Percentiles rank a stretch among this genome's conserved stretches.
Evolutionary conservation across 2,113 vertebrate species (phyloP).

Genomic region (Osmerus eperlanus): DNA sequence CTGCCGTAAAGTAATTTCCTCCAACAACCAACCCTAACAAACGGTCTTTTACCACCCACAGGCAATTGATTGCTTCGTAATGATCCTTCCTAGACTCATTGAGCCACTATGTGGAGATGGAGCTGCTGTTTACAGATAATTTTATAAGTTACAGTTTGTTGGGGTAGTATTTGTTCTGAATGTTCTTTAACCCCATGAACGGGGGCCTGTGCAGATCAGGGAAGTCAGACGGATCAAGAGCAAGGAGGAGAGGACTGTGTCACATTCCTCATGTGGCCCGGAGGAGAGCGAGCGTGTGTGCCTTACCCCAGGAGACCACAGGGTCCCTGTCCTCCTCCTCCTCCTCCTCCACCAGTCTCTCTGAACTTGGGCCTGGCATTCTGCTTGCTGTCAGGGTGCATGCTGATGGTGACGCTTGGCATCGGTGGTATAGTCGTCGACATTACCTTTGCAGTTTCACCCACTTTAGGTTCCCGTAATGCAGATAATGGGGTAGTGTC

Average conservation of each 20-base stretch:
- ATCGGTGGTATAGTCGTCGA: too few relatives aligned
- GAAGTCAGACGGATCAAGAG: slow-evolving; percentile 43
- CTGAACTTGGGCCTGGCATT: slow-evolving; percentile 1
- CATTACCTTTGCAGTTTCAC: too few relatives aligned
- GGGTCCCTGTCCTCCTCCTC: slow-evolving; percentile 13
- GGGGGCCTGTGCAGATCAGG: slow-evolving; percentile 33
- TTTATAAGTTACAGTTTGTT: slow-evolving; percentile 40
- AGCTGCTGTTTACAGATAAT: too few relatives aligned
- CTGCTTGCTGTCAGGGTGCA: neutral
- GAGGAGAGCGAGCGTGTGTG: slow-evolving; percentile 39
- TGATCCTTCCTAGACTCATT: too few relatives aligned
- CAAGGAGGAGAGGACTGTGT: slow-evolving; percentile 35
- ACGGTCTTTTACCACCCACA: too few relatives aligned
- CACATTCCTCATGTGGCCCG: slow-evolving; percentile 65
- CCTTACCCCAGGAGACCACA: slow-evolving; percentile 16
- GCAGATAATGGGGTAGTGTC: too few relatives aligned
- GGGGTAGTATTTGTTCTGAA: slow-evolving; percentile 42
- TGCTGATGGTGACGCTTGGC: neutral
- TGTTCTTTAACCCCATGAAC: slow-evolving; percentile 24
- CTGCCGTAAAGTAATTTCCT: too few relatives aligned
- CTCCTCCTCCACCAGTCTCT: slow-evolving; percentile 3
- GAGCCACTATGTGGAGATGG: too few relatives aligned
- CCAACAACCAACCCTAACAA: too few relatives aligned
- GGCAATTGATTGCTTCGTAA: too few relatives aligned
- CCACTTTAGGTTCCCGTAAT: too few relatives aligned